These are phyloP conservation scores for Clarias batrachus DNA, from an alignment of 2,113 vertebrate species.

Conservation along the genomic window DNA sequence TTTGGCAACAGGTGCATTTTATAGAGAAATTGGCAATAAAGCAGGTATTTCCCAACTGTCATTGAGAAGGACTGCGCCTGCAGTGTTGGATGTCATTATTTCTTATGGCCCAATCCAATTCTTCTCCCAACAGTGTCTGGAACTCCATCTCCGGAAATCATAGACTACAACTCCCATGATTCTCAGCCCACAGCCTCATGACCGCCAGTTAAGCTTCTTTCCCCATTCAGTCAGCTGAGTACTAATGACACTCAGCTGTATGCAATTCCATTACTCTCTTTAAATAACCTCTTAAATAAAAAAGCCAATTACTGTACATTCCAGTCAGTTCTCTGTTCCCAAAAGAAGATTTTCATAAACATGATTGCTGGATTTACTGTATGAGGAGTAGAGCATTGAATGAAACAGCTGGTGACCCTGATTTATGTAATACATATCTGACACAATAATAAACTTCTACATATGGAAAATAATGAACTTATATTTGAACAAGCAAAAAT, in stretches of 20 bases:
- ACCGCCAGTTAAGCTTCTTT: neutral
- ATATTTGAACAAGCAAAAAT: neutral
- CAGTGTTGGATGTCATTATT: neutral
- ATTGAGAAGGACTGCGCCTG: neutral
- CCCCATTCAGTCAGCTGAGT: neutral
- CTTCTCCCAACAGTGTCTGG: neutral
- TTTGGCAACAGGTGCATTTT: neutral
- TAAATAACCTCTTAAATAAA: neutral
- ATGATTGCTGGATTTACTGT: neutral
- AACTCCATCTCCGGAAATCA: neutral
- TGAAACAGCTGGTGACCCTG: neutral
- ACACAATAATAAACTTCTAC: neutral
- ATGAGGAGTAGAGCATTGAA: neutral
- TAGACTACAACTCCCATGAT: conserved; percentile 7
- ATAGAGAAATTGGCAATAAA: neutral
- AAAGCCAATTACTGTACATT: neutral
- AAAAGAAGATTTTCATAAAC: neutral
- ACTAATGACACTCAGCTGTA: neutral
- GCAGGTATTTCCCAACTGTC: neutral
- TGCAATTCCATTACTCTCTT: neutral
- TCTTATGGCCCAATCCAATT: neutral
- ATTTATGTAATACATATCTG: neutral
- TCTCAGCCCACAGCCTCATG: neutral
- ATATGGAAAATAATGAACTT: neutral
- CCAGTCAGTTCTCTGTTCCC: neutral